These are phyloP conservation scores for Trachops cirrhosus DNA, from an alignment of 2,797 vertebrate species.

Conservation along the genomic window DNA sequence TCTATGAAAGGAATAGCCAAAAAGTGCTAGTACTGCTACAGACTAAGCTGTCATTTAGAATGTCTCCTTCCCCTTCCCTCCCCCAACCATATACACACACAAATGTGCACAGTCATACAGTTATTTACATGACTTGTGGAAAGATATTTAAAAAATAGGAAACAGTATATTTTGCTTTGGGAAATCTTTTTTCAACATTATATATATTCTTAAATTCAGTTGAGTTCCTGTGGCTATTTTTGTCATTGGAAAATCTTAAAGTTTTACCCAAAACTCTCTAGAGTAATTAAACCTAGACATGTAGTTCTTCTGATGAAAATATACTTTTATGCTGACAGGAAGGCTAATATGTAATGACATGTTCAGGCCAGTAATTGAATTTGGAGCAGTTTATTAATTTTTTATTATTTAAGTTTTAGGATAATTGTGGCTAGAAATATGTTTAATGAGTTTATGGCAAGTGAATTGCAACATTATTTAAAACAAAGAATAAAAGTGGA, in stretches of 20 bases:
- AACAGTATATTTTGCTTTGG: neutral
- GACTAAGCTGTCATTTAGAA: neutral
- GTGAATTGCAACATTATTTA: constrained; percentile 1
- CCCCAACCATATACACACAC: neutral
- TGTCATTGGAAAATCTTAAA: neutral
- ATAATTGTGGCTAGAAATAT: constrained; percentile 21
- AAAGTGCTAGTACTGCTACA: neutral
- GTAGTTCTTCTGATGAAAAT: constrained; percentile 18
- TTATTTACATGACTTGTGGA: neutral
- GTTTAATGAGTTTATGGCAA: neutral
- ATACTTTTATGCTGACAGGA: neutral
- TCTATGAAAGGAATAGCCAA: neutral
- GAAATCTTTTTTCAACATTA: neutral
- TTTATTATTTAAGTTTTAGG: constrained; percentile 41
- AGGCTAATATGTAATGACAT: neutral
- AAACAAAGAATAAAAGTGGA: constrained; percentile 29
- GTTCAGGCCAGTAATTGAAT: neutral
- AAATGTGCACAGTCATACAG: neutral
- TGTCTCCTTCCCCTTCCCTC: accelerated
- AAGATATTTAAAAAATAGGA: neutral
- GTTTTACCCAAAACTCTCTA: neutral
- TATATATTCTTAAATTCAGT: neutral
- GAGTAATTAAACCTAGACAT: neutral
- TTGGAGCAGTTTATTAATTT: constrained; percentile 27
- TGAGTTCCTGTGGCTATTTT: neutral